Base-by-base conservation (phyloP, 2,113 vertebrate genomes). In the Psophia crepitans region DNA sequence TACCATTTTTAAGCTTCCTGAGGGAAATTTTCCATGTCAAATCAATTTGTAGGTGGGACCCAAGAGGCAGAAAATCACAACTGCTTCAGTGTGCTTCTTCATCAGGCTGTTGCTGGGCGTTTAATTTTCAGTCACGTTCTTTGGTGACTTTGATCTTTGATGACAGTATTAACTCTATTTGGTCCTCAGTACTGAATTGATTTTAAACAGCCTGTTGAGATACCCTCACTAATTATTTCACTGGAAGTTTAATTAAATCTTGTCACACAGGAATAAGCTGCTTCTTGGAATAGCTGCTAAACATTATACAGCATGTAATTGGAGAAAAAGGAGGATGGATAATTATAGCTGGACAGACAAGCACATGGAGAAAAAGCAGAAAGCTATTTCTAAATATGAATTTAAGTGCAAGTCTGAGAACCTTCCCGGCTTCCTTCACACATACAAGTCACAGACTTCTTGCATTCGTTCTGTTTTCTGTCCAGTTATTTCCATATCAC, bases 131-230 rank as follows among this genome's bases (percentile, higher is more conserved):
- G 94, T 96, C 97, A 96, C 78, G 5, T 98, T 97, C 95, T 96
- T 91, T 75, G 87, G 96, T 94, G 95, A 95, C 98, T 98, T 98
- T 98, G 98, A 98, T 98, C 98, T 98, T 96, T 39, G 93, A 96
- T 98, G 98, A 98, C 98, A 98, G 97, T 97, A 96, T 98, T 98
- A 98, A 98, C 98, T 98, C 97, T 98, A 93, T 98, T 98, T 97
- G 93, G 87, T 98, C 96, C 94, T 97, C 95, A 94, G 95, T 91
- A 96, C 91, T 70, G 87, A 90, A 97, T 76, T 95, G 97, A 97
- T 98, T 97, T 97, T 97, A 96, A 97, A 96, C 89, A 87, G 94
- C 89, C 97, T 98, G 98, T 97, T 95, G 97, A 98, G 97, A 98
- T 97, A 97, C 95, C 84, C 95, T 94, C 58, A 70, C 98, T 98